phyloP scores from a whole-genome alignment of 2,797 vertebrate species.

The Mergus octosetaceus region DNA sequence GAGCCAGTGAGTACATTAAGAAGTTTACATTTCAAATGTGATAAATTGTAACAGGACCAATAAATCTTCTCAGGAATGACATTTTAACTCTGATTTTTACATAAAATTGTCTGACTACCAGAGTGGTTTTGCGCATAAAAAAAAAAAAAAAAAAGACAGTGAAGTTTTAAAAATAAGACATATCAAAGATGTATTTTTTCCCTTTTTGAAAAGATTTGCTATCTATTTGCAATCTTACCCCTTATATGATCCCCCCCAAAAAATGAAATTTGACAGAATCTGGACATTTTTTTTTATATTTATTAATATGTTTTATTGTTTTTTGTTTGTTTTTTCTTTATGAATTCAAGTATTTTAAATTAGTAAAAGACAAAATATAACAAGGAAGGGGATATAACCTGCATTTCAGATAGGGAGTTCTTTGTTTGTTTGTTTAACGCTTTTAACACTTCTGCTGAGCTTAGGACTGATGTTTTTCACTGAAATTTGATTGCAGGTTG shows the following conservation, averaged over 20 bases:
- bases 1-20: neutral
- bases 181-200: neutral
- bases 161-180: neutral
- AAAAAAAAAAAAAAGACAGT: neutral
- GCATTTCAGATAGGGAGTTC: neutral
- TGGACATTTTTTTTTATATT: neutral
- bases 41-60: neutral
- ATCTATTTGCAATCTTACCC: neutral
- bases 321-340: neutral
- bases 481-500: neutral
- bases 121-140: neutral
- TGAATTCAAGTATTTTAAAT: neutral
- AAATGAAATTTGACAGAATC: neutral
- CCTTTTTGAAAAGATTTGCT: neutral
- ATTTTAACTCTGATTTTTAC: neutral
- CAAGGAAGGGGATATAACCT: neutral
- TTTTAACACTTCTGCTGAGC: neutral
- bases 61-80: neutral
- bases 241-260: neutral
- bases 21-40: neutral
- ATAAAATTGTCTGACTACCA: neutral
- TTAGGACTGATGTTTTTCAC: neutral
- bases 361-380: neutral
- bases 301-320: neutral
- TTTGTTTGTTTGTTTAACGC: neutral